These are phyloP conservation scores for Eurois occulta DNA, from an alignment of 2,888 invertebrate genomes.

Conservation along the genomic window DNA sequence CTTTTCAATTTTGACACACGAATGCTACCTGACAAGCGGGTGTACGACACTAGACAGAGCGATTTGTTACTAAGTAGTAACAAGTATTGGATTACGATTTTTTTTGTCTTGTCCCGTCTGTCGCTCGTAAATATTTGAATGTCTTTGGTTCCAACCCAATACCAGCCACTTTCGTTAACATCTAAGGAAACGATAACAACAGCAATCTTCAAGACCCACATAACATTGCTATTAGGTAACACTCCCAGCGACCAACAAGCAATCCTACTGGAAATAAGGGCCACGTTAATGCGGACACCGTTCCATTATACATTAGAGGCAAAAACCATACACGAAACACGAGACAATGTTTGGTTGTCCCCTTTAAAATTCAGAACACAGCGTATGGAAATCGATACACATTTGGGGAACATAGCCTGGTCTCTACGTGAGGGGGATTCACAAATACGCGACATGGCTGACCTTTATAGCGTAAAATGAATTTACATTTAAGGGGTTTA, in stretches of 20 bases:
- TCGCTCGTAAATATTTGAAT: too few relatives aligned
- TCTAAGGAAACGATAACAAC: neutral
- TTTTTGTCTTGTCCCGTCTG: too few relatives aligned
- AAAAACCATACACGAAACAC: constrained; percentile 55
- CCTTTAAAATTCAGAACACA: constrained; percentile 70
- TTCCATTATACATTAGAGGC: constrained; percentile 56
- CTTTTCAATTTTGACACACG: too few relatives aligned
- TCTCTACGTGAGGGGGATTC: constrained; percentile 66
- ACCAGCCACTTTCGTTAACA: neutral
- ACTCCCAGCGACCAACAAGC: constrained; percentile 11
- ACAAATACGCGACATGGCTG: constrained; percentile 49
- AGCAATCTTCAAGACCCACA: constrained; percentile 12
- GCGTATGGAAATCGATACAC: constrained; percentile 72
- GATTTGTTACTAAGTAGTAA: too few relatives aligned
- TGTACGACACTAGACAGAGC: too few relatives aligned
- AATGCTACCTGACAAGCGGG: too few relatives aligned
- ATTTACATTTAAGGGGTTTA: constrained; percentile 53
- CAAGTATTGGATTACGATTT: too few relatives aligned
- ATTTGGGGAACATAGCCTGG: constrained; percentile 71
- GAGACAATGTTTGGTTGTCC: constrained; percentile 53
- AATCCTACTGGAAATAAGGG: constrained; percentile 33
- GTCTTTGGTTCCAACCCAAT: neutral
- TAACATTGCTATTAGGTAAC: constrained; percentile 17
- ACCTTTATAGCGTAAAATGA: constrained; percentile 61
- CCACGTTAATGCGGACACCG: constrained; percentile 22